phyloP scores from a whole-genome alignment of 2,797 vertebrate genomes.

The Natrix natrix region DNA sequence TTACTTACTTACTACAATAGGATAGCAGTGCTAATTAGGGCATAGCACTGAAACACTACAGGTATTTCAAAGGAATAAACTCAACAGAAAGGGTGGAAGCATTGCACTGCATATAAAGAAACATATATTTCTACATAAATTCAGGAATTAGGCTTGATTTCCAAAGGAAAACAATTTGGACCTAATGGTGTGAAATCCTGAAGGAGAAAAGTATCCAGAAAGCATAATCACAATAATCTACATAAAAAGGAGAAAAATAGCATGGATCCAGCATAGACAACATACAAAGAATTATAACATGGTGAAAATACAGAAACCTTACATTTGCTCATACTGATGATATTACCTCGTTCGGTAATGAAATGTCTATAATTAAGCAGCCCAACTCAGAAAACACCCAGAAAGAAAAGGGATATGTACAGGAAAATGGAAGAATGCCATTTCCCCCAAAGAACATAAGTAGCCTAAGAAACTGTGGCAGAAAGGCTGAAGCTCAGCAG shows the following conservation, averaged over 20 bases:
- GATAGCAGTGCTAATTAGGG: no score
- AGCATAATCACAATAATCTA: neutral
- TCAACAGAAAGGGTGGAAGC: no score
- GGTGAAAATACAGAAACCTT: neutral
- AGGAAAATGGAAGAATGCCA: neutral
- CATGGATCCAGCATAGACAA: neutral
- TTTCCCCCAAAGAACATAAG: neutral
- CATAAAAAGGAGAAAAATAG: neutral
- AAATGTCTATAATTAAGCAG: neutral
- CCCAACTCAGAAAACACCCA: neutral
- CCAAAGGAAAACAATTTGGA: no score
- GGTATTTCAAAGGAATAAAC: neutral
- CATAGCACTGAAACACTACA: no score
- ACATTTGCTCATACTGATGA: neutral
- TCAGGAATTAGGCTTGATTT: no score
- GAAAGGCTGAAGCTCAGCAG: neutral
- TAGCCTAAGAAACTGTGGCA: neutral
- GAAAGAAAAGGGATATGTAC: neutral
- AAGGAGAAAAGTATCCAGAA: neutral
- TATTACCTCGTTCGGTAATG: neutral
- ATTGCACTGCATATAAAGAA: no score
- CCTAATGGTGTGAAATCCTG: no score
- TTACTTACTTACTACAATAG: no score
- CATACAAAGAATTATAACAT: neutral
- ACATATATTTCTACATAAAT: neutral